Conservation (phyloP, 1,140 invertebrate species). For the Bilobella aurantiaca region DNA sequence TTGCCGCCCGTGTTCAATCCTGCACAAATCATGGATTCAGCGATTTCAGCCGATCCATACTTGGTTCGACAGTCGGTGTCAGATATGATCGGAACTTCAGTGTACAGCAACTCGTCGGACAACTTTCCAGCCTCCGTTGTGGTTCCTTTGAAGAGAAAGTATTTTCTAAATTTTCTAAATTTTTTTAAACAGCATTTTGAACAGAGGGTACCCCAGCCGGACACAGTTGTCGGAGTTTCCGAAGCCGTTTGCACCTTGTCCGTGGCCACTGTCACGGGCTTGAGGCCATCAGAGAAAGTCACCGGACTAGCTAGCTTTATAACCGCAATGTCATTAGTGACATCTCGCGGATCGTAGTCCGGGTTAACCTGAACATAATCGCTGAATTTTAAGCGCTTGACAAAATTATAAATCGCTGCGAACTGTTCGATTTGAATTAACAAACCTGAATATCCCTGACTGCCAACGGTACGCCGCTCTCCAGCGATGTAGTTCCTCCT, state of each 20-base stretch:
- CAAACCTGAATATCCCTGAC: neutral
- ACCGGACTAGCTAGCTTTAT: conserved; percentile 1
- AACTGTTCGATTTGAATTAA: too few species aligned
- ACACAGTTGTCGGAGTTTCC: neutral
- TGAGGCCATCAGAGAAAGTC: neutral
- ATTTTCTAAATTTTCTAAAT: neutral
- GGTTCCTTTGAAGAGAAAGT: conserved; percentile 42
- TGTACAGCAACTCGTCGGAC: conserved; percentile 47
- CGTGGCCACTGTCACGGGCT: neutral
- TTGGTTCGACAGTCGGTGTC: conserved; percentile 28
- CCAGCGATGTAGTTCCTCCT: neutral
- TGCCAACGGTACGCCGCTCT: neutral
- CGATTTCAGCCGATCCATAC: conserved; percentile 46
- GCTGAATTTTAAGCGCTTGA: too few species aligned
- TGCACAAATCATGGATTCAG: conserved; percentile 77
- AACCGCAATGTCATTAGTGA: neutral
- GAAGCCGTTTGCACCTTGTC: neutral
- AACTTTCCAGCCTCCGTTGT: conserved; percentile 49
- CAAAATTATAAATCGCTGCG: too few species aligned
- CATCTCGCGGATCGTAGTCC: neutral
- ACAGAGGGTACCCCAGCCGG: neutral
- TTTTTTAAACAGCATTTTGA: neutral
- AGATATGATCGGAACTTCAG: conserved; percentile 47
- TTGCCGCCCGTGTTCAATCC: conserved; percentile 61
- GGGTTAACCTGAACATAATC: neutral